A percentile compares a stretch with the other conserved stretches of the same genome.
Conservation (phyloP, 2,888 invertebrate genomes). For the Macrophya annulata region DNA sequence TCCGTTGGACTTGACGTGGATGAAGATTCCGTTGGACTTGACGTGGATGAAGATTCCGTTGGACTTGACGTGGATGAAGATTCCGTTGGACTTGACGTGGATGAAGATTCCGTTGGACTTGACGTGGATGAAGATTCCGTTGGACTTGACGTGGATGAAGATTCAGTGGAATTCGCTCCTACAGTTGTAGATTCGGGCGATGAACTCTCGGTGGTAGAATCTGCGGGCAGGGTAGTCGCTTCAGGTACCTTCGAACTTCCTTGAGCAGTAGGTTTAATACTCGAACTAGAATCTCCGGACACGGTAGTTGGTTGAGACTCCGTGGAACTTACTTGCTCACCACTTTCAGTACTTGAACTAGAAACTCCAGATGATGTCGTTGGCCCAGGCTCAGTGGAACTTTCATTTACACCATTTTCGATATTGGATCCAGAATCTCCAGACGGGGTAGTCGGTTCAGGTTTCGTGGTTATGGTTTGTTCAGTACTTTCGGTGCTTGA, state of each 20-base stretch:
- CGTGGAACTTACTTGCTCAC: neutral
- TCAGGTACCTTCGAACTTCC: neutral
- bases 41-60: too few relatives aligned
- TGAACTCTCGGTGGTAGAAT: conserved; percentile 31
- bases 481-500: conserved; percentile 18
- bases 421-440: neutral
- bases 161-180: conserved; percentile 56
- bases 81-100: conserved; percentile 56
- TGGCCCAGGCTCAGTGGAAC: neutral
- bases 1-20: conserved; percentile 56
- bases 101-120: conserved; percentile 59
- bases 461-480: neutral
- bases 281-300: conserved; percentile 31
- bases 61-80: conserved; percentile 51
- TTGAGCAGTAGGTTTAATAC: neutral
- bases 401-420: neutral
- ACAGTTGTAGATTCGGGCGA: conserved; percentile 48
- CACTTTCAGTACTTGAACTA: neutral
- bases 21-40: too few relatives aligned
- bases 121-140: conserved; percentile 61
- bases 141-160: conserved; percentile 51
- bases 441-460: neutral
- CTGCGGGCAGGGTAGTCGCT: neutral
- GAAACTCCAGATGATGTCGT: neutral
- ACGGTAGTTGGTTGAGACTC: neutral